Percentiles rank a stretch among this genome's conserved stretches.
These are phyloP conservation scores for Natator depressus DNA, from an alignment of 2,113 vertebrate genomes.

Conservation along the genomic window DNA sequence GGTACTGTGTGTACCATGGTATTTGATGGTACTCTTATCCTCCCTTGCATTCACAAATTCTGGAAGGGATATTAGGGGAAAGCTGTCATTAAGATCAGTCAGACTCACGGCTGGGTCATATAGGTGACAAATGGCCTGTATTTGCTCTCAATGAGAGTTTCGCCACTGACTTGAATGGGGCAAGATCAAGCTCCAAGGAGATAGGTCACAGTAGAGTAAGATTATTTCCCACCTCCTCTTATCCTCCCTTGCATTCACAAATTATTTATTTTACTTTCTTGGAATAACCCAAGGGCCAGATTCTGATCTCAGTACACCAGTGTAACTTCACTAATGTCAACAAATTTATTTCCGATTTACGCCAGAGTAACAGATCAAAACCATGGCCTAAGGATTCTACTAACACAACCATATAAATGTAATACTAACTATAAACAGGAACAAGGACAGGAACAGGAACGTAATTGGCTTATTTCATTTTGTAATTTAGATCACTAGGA, in stretches of 20 bases:
- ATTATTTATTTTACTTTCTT: not conserved
- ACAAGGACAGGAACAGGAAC: not conserved
- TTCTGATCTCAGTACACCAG: not conserved
- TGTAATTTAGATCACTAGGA: not conserved
- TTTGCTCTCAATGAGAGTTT: rapidly evolving
- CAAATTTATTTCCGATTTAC: not conserved
- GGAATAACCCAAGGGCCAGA: not conserved
- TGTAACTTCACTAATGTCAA: not conserved
- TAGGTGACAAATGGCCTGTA: not conserved
- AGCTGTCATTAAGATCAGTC: not conserved
- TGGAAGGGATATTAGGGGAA: not conserved
- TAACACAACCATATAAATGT: not conserved
- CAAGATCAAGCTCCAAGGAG: not conserved
- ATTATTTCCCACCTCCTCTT: not conserved
- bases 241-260: not conserved
- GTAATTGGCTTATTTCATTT: not conserved
- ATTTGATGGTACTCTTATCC: no score
- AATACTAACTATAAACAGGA: not conserved
- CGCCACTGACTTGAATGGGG: not conserved
- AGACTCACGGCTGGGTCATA: not conserved
- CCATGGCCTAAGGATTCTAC: not conserved
- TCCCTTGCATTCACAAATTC: not conserved
- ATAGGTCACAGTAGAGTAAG: not conserved
- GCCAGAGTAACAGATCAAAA: not conserved
- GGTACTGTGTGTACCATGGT: not conserved